Conservation (phyloP, 2,888 invertebrate species). For the Hybos culiciformis region DNA sequence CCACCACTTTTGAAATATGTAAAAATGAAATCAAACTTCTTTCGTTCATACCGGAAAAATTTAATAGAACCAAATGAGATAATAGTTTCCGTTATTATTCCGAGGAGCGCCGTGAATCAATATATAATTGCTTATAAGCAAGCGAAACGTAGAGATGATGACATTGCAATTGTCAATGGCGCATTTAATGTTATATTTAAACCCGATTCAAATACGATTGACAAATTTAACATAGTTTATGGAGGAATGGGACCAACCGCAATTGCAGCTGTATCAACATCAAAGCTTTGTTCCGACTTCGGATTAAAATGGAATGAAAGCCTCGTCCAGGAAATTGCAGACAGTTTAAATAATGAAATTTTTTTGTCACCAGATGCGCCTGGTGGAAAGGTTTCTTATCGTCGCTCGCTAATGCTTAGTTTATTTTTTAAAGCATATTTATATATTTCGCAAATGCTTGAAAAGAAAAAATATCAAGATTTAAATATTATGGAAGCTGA, state of each 20-base stretch:
- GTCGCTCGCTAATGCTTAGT: conserved; percentile 62
- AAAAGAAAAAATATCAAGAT: conserved; percentile 10
- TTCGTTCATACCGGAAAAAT: conserved; percentile 74
- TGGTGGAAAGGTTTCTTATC: conserved; percentile 70
- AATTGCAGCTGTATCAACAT: conserved; percentile 54
- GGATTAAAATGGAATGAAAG: conserved; percentile 50
- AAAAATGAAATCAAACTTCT: conserved; percentile 63
- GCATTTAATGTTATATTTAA: conserved; percentile 60
- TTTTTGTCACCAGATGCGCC: conserved; percentile 63
- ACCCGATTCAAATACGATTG: conserved; percentile 40
- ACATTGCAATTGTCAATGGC: conserved; percentile 89
- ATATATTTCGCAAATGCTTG: conserved; percentile 41
- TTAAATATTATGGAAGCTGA: conserved; percentile 26
- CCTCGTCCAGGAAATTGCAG: conserved; percentile 46
- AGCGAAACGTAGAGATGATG: conserved; percentile 82
- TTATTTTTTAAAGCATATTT: conserved; percentile 59
- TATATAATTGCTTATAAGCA: conserved; percentile 81
- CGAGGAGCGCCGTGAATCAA: conserved; percentile 53
- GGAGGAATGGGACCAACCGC: conserved; percentile 91
- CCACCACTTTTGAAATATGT: too few relatives aligned
- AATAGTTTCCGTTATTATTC: conserved; percentile 64
- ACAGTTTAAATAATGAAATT: conserved; percentile 56
- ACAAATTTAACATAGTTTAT: conserved; percentile 57
- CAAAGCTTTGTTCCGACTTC: conserved; percentile 40
- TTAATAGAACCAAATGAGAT: conserved; percentile 60